Percentiles rank a stretch among this genome's conserved stretches.
These are phyloP conservation scores for Mayetiola destructor DNA, from an alignment of 2,888 invertebrate species.

Conservation along the genomic window DNA sequence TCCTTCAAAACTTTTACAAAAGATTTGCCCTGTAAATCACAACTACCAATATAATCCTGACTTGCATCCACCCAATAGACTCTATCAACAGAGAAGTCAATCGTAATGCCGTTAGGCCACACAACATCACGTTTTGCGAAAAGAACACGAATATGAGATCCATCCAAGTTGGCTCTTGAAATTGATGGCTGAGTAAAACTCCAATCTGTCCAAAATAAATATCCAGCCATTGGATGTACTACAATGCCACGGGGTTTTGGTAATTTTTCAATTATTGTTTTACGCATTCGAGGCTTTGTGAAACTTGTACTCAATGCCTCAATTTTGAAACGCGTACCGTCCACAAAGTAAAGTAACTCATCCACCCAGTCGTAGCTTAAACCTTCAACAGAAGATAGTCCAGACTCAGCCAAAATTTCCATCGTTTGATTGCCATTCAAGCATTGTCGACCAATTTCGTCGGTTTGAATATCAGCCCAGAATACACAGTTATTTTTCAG, in stretches of 20 bases:
- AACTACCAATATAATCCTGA: conserved; percentile 64
- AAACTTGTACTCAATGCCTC: conserved; percentile 55
- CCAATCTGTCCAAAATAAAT: conserved; percentile 81
- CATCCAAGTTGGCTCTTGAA: conserved; percentile 66
- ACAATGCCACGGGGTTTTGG: conserved; percentile 68
- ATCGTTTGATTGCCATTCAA: conserved; percentile 50
- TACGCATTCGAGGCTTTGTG: conserved; percentile 44
- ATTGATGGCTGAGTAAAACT: conserved; percentile 61
- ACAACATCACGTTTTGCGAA: conserved; percentile 52
- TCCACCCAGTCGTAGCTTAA: conserved; percentile 84
- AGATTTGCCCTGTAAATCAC: conserved; percentile 53
- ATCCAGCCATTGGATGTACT: conserved; percentile 67
- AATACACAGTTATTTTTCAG: conserved; percentile 70
- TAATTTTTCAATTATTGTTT: conserved; percentile 55
- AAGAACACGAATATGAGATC: conserved; percentile 48
- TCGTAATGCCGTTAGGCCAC: conserved; percentile 78
- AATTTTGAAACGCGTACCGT: conserved; percentile 62
- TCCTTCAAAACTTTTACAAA: conserved; percentile 52
- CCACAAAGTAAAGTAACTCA: conserved; percentile 74
- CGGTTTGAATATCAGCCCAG: conserved; percentile 73
- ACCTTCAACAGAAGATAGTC: conserved; percentile 69
- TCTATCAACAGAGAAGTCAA: conserved; percentile 61
- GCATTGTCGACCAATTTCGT: conserved; percentile 62
- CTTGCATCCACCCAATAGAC: conserved; percentile 74
- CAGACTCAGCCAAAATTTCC: conserved; percentile 58